Evolutionary conservation across 2,113 vertebrate genomes (phyloP).

Genomic region (Chitala chitala): DNA sequence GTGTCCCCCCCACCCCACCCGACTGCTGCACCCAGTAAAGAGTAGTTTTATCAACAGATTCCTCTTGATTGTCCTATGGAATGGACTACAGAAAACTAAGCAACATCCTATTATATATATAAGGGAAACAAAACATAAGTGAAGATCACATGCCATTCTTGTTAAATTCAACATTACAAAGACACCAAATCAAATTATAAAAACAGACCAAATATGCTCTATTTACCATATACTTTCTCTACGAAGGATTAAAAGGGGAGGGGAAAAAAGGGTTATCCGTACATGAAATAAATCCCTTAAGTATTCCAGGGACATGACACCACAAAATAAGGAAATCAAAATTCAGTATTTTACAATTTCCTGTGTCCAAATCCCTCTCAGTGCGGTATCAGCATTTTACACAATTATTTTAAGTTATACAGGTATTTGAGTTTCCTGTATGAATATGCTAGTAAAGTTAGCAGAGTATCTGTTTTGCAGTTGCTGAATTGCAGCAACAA

Average conservation of each 20-base stretch:
- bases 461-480: neutral
- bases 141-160: neutral
- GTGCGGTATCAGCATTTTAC: neutral
- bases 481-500: neutral
- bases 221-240: neutral
- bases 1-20: neutral
- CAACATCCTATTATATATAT: neutral
- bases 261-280: neutral
- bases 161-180: neutral
- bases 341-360: neutral
- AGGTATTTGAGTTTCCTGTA: neutral
- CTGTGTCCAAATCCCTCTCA: conserved; percentile 3
- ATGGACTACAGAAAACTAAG: conserved; percentile 19
- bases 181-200: conserved; percentile 2
- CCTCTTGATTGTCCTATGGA: conserved; percentile 10
- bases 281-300: neutral
- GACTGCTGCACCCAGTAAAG: neutral
- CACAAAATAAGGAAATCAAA: neutral
- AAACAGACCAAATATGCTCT: neutral
- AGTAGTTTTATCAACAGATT: neutral
- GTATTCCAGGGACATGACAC: neutral
- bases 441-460: neutral
- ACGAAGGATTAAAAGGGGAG: neutral
- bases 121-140: neutral
- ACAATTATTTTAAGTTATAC: neutral